Percentiles rank a stretch among this genome's conserved stretches.
Conservation (phyloP, 1,140 invertebrate species). For the Papilio polyxenes region DNA sequence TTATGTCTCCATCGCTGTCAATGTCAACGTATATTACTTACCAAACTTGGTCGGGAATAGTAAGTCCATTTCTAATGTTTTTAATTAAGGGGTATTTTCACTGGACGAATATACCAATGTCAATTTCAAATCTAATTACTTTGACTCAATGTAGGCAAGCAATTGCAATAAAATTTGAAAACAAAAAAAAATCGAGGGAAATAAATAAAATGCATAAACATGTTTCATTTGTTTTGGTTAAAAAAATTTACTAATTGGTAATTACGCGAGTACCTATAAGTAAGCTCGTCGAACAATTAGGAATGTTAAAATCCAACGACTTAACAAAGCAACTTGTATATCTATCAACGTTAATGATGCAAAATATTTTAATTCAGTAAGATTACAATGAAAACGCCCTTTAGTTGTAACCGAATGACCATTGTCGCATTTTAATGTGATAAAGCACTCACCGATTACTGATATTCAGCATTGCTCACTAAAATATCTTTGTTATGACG, state of each 20-base stretch:
- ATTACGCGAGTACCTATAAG: too few species aligned
- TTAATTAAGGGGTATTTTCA: slow-evolving; percentile 12
- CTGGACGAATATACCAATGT: not conserved
- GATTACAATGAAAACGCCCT: not conserved
- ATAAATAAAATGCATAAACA: too few species aligned
- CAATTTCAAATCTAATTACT: too few species aligned
- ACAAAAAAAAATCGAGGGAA: too few species aligned
- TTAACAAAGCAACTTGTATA: not conserved
- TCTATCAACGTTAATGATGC: not conserved
- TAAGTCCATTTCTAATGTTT: slow-evolving; percentile 41
- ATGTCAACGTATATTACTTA: slow-evolving; percentile 50
- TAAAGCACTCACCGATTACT: slow-evolving; percentile 30
- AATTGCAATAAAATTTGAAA: too few species aligned
- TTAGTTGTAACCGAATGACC: slow-evolving; percentile 13
- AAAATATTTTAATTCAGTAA: too few species aligned
- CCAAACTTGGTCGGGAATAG: slow-evolving; percentile 48
- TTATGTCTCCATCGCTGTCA: slow-evolving; percentile 49
- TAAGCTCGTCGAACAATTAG: too few species aligned
- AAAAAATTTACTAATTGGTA: too few species aligned
- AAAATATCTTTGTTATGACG: slow-evolving; percentile 2
- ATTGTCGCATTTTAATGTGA: slow-evolving; percentile 28
- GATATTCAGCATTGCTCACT: slow-evolving; percentile 11
- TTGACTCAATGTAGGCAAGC: too few species aligned
- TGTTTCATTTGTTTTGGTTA: too few species aligned
- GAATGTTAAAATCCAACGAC: not conserved